Base-by-base conservation (phyloP, 2,113 vertebrate genomes). In the Ciconia stormi region DNA sequence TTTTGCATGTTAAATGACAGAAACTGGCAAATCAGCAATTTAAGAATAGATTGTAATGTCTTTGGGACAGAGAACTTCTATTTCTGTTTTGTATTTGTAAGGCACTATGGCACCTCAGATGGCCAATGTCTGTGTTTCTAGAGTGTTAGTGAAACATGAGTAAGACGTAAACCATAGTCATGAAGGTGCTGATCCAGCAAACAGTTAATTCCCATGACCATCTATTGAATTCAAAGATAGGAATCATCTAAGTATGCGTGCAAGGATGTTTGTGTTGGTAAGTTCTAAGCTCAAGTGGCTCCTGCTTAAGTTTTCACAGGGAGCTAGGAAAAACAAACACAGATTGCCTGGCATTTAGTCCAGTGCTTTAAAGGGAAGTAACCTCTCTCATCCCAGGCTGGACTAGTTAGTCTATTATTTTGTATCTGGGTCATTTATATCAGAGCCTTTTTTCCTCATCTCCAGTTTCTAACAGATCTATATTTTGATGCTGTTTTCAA, bases 261-360 rank as follows among this genome's bases (percentile, higher is more conserved):
- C 46, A 93, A 67, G 58, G 63, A 93, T 90, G 55, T 93, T 91
- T 95, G 42, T 90, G 50, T 90, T 94, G 77, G 50, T 91, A 81
- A 82, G 62, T 82, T 90, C 73, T 91, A 70, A 55, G 89, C 59
- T 96, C 55, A 82, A 81, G 66, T 63, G 74, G 30, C 78, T 93
- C 6, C 65, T 79, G 81, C 40, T 76, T 38, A 73, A 71, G n/a
- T 84, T 91, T 95, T 90, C 40, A 77, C 36, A 87, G 55, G 23
- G n/a, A 97, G 71, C 67, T 89, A 93, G 93, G 46, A 90, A 87
- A 96, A 97, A 94, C 38, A 97, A 93, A 91, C 38, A 92, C 8
- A 74, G 44, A 71, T 66, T 83, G 74, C 49, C 49, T 73, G 56
- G 53, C 85, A 42, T 69, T 69, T 61, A 87, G 53, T 77, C 16